A percentile compares a stretch with the other conserved stretches of the same genome.
phyloP scores from a whole-genome alignment of 2,113 vertebrate species.

The Alligator mississippiensis region DNA sequence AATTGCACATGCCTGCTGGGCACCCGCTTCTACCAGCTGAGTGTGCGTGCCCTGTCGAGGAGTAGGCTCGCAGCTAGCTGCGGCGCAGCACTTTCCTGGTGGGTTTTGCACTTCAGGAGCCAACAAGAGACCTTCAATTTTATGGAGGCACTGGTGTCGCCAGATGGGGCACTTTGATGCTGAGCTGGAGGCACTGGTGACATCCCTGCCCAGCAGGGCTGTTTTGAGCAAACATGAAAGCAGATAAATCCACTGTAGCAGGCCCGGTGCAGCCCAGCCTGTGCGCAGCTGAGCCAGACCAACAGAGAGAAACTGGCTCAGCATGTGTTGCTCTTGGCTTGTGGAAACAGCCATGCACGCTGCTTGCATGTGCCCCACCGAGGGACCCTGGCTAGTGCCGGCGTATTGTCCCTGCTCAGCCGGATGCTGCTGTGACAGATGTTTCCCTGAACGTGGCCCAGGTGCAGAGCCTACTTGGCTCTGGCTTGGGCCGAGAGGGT shows the following conservation, averaged over 20 bases:
- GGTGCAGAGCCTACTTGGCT: not conserved
- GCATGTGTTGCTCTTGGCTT: not conserved
- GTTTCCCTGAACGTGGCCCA: not conserved
- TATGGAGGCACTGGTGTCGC: not conserved
- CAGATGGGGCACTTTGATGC: no score
- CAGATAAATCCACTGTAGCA: not conserved
- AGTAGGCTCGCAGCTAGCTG: not conserved
- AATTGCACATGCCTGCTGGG: no score
- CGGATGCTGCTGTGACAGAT: not conserved
- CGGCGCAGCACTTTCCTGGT: not conserved
- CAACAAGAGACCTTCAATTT: not conserved
- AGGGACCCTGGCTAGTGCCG: not conserved
- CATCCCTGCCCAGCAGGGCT: not conserved
- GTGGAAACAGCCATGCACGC: no score
- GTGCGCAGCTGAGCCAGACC: no score
- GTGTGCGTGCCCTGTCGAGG: no score
- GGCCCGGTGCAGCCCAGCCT: no score
- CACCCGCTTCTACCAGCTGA: not conserved
- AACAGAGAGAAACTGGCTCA: not conserved
- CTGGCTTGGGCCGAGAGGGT: no score
- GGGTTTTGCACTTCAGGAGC: not conserved
- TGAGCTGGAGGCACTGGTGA: no score
- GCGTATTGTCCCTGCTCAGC: not conserved
- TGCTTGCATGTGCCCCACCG: rapidly evolving
- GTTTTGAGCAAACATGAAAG: not conserved